Conservation (phyloP, 1,140 invertebrate genomes). For the Cephus cinctus region DNA sequence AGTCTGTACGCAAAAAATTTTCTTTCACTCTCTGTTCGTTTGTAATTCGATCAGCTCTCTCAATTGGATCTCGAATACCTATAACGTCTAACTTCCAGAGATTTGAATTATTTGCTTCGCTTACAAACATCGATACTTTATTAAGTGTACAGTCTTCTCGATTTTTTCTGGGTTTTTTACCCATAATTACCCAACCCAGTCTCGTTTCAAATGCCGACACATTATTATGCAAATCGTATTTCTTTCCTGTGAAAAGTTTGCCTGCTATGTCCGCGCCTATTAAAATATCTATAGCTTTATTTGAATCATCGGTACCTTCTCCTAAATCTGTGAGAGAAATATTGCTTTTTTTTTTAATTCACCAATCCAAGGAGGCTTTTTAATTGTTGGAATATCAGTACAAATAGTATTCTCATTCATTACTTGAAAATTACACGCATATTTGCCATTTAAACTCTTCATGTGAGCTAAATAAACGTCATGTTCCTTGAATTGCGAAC, state of each 20-base stretch:
- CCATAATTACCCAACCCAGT: conserved; percentile 41
- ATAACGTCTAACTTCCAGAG: no score
- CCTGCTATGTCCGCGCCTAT: conserved; percentile 36
- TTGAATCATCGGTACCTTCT: conserved; percentile 18
- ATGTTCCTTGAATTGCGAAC: conserved; percentile 8
- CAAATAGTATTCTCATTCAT: conserved; percentile 20
- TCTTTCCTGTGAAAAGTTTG: conserved; percentile 32
- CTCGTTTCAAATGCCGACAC: conserved; percentile 38
- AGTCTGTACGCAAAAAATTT: conserved; percentile 32
- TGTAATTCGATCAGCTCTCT: conserved; percentile 19
- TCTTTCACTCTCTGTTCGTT: conserved; percentile 21
- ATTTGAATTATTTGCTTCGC: conserved; percentile 15
- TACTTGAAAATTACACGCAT: conserved; percentile 21
- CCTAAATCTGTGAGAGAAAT: conserved; percentile 27
- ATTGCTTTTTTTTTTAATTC: conserved; percentile 13
- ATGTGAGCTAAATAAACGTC: conserved; percentile 14
- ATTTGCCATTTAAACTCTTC: conserved; percentile 15
- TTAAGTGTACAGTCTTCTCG: conserved; percentile 1
- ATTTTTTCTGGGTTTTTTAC: conserved; percentile 18
- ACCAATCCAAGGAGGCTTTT: conserved; percentile 9
- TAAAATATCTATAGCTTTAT: conserved; percentile 24
- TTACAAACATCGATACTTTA: conserved; percentile 12
- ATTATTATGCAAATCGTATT: conserved; percentile 24
- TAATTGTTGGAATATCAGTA: conserved; percentile 15
- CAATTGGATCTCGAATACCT: conserved; percentile 32